Percentiles rank a stretch among this genome's conserved stretches.
phyloP scores from a whole-genome alignment of 2,888 invertebrate genomes.

The Andrena trimmerana region DNA sequence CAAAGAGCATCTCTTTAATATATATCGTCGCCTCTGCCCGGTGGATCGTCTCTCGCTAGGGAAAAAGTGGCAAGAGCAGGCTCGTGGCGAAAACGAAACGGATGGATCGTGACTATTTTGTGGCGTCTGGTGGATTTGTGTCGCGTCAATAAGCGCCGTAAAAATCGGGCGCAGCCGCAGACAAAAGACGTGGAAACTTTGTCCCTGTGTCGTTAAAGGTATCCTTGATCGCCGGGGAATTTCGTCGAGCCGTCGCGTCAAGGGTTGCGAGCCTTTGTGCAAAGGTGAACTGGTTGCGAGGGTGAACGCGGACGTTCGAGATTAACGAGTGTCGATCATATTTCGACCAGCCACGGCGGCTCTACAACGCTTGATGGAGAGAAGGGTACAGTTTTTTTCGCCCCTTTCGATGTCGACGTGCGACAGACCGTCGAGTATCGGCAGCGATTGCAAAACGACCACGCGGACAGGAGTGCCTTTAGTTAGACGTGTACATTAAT shows the following conservation, averaged over 20 bases:
- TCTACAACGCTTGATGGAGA: conserved; percentile 57
- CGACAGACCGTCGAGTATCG: conserved; percentile 65
- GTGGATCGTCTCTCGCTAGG: conserved; percentile 45
- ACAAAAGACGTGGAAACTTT: neutral
- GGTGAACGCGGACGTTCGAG: conserved; percentile 41
- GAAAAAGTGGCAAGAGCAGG: conserved; percentile 29
- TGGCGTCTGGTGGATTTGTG: neutral
- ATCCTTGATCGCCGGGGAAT: conserved; percentile 31
- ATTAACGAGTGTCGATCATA: conserved; percentile 60
- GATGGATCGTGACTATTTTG: conserved; percentile 21
- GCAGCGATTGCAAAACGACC: conserved; percentile 59
- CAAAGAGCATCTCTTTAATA: conserved; percentile 76
- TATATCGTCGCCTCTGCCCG: conserved; percentile 64
- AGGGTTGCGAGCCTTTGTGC: conserved; percentile 42
- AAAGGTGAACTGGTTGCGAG: conserved; percentile 49
- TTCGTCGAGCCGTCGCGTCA: conserved; percentile 25
- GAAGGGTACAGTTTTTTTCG: conserved; percentile 41
- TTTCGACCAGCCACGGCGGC: conserved; percentile 46
- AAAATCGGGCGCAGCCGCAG: neutral
- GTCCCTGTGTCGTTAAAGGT: neutral
- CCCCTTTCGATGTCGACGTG: conserved; percentile 46
- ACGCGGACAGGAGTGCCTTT: conserved; percentile 59
- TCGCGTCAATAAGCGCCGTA: conserved; percentile 27
- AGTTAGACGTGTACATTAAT: conserved; percentile 56
- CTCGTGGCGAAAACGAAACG: conserved; percentile 35